Percentiles rank a stretch among this genome's conserved stretches.
Conservation (phyloP, 2,888 invertebrate genomes). For the Rotaria sp. region DNA sequence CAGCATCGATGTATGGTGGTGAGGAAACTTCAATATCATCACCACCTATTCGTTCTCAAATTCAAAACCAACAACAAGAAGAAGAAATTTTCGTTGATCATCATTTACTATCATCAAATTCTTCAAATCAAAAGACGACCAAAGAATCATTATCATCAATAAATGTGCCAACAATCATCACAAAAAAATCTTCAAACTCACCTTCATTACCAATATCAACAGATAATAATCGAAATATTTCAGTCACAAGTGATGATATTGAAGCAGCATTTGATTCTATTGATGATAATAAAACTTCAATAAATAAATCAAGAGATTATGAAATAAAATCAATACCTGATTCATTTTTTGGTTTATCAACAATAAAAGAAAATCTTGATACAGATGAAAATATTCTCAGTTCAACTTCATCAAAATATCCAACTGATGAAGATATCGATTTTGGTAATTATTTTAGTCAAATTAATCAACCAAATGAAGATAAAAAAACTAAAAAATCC, state of each 20-base stretch:
- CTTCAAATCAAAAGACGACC: background rate
- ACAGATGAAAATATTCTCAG: background rate
- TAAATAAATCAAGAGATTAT: background rate
- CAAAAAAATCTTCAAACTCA: background rate
- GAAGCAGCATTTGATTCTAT: conserved; percentile 28
- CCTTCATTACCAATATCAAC: background rate
- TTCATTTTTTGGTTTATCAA: background rate
- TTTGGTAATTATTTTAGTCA: background rate
- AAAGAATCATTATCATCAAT: background rate
- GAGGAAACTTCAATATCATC: background rate
- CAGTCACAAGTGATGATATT: background rate
- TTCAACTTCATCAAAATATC: background rate
- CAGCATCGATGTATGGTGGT: background rate
- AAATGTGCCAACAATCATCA: background rate
- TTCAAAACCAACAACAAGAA: background rate
- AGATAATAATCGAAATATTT: background rate
- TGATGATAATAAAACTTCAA: background rate
- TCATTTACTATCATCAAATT: background rate
- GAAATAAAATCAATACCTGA: background rate
- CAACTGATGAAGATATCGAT: background rate
- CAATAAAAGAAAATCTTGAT: background rate
- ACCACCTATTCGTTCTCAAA: background rate
- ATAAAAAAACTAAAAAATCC: background rate
- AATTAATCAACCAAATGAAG: background rate
- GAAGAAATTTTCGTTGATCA: background rate